These are phyloP conservation scores for Bungarus multicinctus DNA, from an alignment of 2,113 vertebrate genomes.

Conservation along the genomic window DNA sequence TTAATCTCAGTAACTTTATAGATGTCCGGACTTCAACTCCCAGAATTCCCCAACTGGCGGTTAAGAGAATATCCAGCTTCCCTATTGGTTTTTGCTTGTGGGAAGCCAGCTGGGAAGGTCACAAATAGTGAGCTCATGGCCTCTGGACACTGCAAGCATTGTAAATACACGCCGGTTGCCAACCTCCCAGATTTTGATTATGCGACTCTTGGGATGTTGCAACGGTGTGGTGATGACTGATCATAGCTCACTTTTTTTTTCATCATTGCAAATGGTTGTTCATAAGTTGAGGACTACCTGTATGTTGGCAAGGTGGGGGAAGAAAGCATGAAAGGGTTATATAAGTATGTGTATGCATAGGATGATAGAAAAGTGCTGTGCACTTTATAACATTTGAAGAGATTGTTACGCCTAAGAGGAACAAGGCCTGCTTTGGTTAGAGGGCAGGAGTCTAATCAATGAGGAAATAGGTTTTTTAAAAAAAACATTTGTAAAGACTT, in stretches of 20 bases:
- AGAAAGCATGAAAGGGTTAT: neutral
- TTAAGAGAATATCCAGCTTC: neutral
- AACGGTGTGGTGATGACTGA: neutral
- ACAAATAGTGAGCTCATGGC: neutral
- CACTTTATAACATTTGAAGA: neutral
- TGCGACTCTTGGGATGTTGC: neutral
- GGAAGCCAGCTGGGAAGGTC: neutral
- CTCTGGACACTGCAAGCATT: neutral
- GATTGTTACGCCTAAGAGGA: neutral
- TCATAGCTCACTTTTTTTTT: neutral
- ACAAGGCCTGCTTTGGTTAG: neutral
- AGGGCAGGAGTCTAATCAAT: neutral
- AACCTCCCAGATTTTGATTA: neutral
- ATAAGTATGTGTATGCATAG: neutral
- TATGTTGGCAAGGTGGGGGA: neutral
- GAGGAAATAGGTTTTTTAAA: neutral
- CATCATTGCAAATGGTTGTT: neutral
- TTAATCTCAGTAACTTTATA: neutral
- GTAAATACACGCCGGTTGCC: neutral
- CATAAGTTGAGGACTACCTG: neutral
- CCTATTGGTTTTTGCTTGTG: neutral
- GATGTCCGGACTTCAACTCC: neutral
- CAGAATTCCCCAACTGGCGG: neutral
- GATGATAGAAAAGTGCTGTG: neutral
- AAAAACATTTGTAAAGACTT: neutral